These are phyloP conservation scores for Rutilus rutilus DNA, from an alignment of 2,113 vertebrate species.

Conservation along the genomic window DNA sequence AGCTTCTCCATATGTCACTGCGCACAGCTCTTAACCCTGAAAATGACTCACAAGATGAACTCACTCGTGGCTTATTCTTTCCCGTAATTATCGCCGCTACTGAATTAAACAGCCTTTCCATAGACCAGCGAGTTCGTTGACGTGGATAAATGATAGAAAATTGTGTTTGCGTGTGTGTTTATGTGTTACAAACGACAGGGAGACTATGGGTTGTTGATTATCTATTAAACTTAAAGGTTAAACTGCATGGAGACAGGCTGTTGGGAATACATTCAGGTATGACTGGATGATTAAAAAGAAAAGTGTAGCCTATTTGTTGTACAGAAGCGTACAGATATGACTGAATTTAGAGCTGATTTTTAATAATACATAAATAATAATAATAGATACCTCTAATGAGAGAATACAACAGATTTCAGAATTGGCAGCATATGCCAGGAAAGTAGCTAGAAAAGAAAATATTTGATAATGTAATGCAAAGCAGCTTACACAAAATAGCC, in stretches of 20 bases:
- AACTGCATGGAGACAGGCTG: background rate
- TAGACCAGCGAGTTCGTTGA: constrained; percentile 29
- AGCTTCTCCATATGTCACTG: constrained; percentile 16
- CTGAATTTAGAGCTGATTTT: background rate
- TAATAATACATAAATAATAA: background rate
- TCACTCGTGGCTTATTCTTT: constrained; percentile 35
- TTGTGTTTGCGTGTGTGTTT: background rate
- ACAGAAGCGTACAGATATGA: background rate
- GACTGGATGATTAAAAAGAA: background rate
- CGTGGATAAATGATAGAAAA: constrained; percentile 33
- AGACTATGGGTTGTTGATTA: constrained; percentile 23
- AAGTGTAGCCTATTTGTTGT: background rate
- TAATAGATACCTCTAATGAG: background rate
- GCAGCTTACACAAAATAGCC: background rate
- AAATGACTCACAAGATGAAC: constrained; percentile 44
- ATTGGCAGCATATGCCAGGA: background rate
- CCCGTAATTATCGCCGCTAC: constrained; percentile 4
- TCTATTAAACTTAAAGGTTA: constrained; percentile 29
- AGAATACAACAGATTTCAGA: constrained; percentile 5
- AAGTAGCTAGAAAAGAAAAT: background rate
- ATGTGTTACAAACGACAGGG: background rate
- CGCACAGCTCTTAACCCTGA: constrained; percentile 25
- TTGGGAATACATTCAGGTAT: constrained; percentile 3
- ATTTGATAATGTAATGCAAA: background rate
- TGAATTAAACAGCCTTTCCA: constrained; percentile 16